phyloP scores from a whole-genome alignment of 2,888 invertebrate species.

The Pandemis cinnamomeana region DNA sequence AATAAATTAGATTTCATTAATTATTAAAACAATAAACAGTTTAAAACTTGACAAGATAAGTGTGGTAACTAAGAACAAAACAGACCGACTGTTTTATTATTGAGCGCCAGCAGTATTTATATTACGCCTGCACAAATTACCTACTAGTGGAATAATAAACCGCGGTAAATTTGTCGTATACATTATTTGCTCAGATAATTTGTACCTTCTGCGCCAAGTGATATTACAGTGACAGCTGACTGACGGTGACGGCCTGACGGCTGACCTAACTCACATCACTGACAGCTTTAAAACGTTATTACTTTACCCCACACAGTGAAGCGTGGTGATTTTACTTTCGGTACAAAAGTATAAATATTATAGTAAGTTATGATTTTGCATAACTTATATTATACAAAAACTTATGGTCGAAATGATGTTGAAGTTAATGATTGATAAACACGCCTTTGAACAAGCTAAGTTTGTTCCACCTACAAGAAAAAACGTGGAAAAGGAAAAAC shows the following conservation, averaged over 20 bases:
- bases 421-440: no score
- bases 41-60: conserved; percentile 18
- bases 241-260: background rate
- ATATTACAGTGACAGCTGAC: conserved; percentile 5
- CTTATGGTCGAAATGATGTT: no score
- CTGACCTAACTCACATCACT: conserved; percentile 2
- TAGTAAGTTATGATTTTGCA: no score
- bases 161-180: conserved; percentile 27
- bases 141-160: conserved; percentile 23
- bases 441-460: no score
- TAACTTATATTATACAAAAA: no score
- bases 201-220: conserved; percentile 13
- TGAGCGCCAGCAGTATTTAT: conserved; percentile 25
- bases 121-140: conserved; percentile 25
- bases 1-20: conserved; percentile 10
- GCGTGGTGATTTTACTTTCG: no score
- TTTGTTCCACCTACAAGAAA: conserved; percentile 11
- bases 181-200: conserved; percentile 38
- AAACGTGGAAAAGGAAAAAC: background rate
- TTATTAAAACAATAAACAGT: conserved; percentile 15
- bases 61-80: conserved; percentile 11
- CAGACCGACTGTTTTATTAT: conserved; percentile 25
- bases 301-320: no score
- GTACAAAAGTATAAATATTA: no score
- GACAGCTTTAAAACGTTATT: conserved; percentile 2